Conservation (phyloP, 2,888 invertebrate species). For the Hypena proboscidalis region DNA sequence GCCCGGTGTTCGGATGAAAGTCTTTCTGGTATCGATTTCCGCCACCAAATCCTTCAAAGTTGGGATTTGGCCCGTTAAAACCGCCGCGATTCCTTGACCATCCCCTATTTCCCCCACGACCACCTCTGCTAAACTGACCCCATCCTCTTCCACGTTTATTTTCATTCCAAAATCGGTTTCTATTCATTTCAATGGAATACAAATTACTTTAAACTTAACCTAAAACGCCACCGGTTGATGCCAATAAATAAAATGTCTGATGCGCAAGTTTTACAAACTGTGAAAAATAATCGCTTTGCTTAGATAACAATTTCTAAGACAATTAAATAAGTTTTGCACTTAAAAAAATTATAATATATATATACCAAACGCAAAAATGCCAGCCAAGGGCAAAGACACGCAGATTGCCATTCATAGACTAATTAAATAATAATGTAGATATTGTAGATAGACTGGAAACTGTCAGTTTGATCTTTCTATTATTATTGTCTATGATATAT, state of each 20-base stretch:
- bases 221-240: conserved; percentile 21
- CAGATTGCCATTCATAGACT: too few relatives aligned
- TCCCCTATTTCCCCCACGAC: conserved; percentile 41
- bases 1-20: conserved; percentile 7
- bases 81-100: conserved; percentile 36
- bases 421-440: too few relatives aligned
- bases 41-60: conserved; percentile 27
- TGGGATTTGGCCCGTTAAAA: conserved; percentile 34
- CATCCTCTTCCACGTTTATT: conserved; percentile 36
- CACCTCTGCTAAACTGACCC: conserved; percentile 44
- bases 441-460: too few relatives aligned
- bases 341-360: too few relatives aligned
- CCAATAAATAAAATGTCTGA: background rate
- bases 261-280: too few relatives aligned
- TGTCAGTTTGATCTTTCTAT: too few relatives aligned
- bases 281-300: too few relatives aligned
- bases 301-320: too few relatives aligned
- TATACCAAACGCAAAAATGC: too few relatives aligned
- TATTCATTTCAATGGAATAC: conserved; percentile 43
- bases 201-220: conserved; percentile 31
- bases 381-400: too few relatives aligned
- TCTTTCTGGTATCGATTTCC: conserved; percentile 27
- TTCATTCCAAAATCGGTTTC: conserved; percentile 35
- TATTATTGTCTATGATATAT: too few relatives aligned
- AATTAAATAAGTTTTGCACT: too few relatives aligned